A percentile compares a stretch with the other conserved stretches of the same genome.
Evolutionary conservation across 2,113 vertebrate species (phyloP).

Genomic region (Monopterus albus): DNA sequence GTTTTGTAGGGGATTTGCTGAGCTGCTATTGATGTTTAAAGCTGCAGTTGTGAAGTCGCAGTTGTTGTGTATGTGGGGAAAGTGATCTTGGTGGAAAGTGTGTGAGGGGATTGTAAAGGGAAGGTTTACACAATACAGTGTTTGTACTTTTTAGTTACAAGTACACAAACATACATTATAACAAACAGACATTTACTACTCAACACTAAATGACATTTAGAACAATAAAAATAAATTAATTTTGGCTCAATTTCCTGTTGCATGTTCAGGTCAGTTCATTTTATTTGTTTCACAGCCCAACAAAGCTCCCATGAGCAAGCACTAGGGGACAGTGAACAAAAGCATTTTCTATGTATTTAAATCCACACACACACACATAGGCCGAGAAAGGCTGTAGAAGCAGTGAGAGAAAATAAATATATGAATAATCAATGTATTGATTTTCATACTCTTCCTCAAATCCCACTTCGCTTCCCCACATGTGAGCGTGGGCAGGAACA

Average conservation of each 20-base stretch:
- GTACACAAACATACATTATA: no score
- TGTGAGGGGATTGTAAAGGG: neutral
- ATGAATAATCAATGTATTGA: neutral
- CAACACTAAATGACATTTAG: no score
- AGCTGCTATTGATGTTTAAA: slow-evolving; percentile 42
- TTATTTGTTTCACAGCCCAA: no score
- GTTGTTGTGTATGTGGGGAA: slow-evolving; percentile 23
- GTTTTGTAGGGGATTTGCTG: slow-evolving; percentile 60
- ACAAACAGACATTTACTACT: no score
- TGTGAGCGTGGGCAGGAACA: neutral
- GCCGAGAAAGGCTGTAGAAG: neutral
- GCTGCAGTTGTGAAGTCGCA: slow-evolving; percentile 29
- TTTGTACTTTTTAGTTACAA: no score
- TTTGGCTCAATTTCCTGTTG: no score
- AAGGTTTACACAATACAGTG: neutral
- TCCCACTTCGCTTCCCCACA: neutral
- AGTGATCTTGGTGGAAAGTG: slow-evolving; percentile 1
- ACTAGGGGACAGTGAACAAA: no score
- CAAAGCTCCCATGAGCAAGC: no score
- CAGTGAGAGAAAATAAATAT: neutral
- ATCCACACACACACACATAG: no score
- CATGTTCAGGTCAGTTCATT: no score
- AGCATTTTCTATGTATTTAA: no score
- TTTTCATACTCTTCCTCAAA: neutral
- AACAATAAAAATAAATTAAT: no score